Evolutionary conservation across 2,888 invertebrate species (phyloP).

Genomic region (Cybosia mesomella): DNA sequence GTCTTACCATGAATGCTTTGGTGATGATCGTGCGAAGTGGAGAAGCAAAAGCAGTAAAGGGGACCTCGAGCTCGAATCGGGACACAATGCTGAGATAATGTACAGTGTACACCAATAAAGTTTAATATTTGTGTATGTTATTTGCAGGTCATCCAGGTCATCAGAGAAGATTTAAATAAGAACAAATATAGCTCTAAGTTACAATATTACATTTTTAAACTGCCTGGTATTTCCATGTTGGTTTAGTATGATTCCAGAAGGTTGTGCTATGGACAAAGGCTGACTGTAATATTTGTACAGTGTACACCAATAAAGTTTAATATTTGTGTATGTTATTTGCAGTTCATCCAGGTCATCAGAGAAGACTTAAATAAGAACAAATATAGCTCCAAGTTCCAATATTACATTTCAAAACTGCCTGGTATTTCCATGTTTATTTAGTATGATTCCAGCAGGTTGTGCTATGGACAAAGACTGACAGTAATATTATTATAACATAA

Average conservation of each 20-base stretch:
- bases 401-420: background rate
- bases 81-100: no score
- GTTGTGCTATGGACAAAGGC: no score
- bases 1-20: background rate
- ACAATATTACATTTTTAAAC: background rate
- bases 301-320: background rate
- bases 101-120: background rate
- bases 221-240: background rate
- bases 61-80: no score
- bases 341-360: constrained; percentile 5
- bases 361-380: constrained; percentile 2
- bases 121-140: background rate
- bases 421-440: background rate
- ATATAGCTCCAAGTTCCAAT: background rate
- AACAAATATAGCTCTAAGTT: background rate
- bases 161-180: constrained; percentile 6
- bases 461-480: no score
- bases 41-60: background rate
- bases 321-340: background rate
- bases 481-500: no score
- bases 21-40: background rate
- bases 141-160: background rate
- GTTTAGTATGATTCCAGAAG: background rate
- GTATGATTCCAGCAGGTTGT: background rate
- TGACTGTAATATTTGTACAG: no score